Evolutionary conservation across 2,113 vertebrate genomes (phyloP).

Genomic region (Vireo altiloquus): DNA sequence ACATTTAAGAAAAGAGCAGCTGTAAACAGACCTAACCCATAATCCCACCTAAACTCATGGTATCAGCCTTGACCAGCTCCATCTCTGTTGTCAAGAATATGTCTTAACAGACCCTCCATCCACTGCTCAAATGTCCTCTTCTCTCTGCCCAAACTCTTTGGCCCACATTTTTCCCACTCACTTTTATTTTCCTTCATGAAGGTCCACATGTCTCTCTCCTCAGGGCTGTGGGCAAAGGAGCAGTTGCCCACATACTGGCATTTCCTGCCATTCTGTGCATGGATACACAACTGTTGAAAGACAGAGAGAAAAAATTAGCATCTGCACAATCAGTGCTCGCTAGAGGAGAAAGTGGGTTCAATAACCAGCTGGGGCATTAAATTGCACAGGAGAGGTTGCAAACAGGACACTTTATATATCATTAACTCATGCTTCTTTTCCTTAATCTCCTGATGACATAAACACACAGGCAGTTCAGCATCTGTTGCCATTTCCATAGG

Average conservation of each 20-base stretch:
- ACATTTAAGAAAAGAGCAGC: background rate
- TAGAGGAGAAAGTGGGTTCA: background rate
- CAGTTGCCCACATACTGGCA: conserved; percentile 90
- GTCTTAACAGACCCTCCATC: background rate
- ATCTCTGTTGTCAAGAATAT: background rate
- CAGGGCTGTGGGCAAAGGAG: conserved; percentile 90
- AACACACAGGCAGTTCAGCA: background rate
- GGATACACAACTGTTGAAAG: conserved; percentile 83
- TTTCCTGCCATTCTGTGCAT: conserved; percentile 86
- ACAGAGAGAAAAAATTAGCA: background rate
- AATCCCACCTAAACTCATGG: background rate
- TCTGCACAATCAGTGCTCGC: background rate
- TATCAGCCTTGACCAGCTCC: background rate
- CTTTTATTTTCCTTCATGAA: conserved; percentile 96
- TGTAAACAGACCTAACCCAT: background rate
- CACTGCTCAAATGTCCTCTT: background rate
- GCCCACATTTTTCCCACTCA: conserved; percentile 67
- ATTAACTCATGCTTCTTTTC: background rate
- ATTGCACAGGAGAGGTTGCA: background rate
- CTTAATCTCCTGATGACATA: background rate
- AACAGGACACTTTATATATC: background rate
- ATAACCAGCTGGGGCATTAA: background rate
- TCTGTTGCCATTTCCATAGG: background rate
- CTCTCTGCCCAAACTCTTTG: background rate
- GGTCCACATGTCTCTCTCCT: conserved; percentile 95